Conservation (phyloP, 2,888 invertebrate genomes). For the Pseudococcus longispinus region DNA sequence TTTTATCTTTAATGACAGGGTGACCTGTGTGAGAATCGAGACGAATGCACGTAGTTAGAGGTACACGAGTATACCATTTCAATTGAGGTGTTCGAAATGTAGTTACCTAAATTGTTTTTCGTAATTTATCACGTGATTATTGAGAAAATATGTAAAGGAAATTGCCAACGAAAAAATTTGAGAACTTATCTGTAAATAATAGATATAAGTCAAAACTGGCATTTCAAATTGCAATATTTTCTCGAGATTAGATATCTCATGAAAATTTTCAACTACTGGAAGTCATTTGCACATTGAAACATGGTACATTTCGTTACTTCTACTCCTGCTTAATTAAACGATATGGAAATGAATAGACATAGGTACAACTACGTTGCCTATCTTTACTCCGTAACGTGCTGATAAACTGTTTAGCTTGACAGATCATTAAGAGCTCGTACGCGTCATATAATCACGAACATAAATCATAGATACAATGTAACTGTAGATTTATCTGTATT, state of each 20-base stretch:
- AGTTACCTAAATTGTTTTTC: not conserved
- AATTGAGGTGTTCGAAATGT: not conserved
- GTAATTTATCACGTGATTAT: not conserved
- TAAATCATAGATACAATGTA: not conserved
- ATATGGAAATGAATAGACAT: not conserved
- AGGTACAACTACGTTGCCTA: not conserved
- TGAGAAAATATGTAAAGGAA: not conserved
- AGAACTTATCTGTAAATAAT: not conserved
- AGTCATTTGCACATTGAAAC: not conserved
- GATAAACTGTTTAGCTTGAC: not conserved
- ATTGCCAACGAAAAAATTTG: not conserved
- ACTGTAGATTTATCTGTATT: not conserved
- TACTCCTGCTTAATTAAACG: not conserved
- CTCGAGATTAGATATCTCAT: too few species aligned
- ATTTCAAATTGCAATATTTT: too few species aligned
- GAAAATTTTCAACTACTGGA: too few species aligned
- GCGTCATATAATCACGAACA: not conserved
- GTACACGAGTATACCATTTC: not conserved
- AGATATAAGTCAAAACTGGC: not conserved
- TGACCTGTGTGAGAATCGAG: not conserved
- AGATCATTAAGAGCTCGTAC: not conserved
- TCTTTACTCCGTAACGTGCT: not conserved
- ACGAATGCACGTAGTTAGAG: not conserved
- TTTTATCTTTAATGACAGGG: constrained; percentile 29
- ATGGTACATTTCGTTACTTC: not conserved